Evolutionary conservation across 2,113 vertebrate species (phyloP).

Genomic region (Datnioides undecimradiatus): DNA sequence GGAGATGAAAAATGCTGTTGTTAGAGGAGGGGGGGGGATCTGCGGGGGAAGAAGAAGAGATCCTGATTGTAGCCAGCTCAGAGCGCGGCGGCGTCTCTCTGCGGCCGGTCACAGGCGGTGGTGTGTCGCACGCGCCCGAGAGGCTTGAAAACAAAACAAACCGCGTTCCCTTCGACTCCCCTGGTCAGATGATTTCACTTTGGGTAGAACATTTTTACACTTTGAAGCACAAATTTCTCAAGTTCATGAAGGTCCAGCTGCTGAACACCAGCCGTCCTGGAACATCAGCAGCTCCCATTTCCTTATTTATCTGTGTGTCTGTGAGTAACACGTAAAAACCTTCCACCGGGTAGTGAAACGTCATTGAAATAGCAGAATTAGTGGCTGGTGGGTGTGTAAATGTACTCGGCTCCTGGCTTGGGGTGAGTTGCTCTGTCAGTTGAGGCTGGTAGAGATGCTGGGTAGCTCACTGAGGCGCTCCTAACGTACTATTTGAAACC

Average conservation of each 20-base stretch:
- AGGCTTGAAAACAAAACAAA: slow-evolving; percentile 5
- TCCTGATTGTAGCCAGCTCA: slow-evolving; percentile 27
- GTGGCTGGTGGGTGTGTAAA: neutral
- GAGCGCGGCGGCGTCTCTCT: too few species aligned
- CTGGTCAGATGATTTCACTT: slow-evolving; percentile 50
- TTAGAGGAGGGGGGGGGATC: slow-evolving; percentile 28
- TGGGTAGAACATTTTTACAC: slow-evolving; percentile 52
- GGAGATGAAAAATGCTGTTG: slow-evolving; percentile 43
- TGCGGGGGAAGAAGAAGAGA: slow-evolving; percentile 8
- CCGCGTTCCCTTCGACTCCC: slow-evolving; percentile 37
- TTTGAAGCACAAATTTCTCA: slow-evolving; percentile 36
- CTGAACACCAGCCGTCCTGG: neutral
- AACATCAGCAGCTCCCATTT: neutral
- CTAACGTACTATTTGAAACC: slow-evolving; percentile 49
- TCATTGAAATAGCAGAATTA: neutral
- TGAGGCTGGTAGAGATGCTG: slow-evolving; percentile 19
- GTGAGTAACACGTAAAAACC: slow-evolving; percentile 39
- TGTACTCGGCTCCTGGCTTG: neutral
- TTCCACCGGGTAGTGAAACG: slow-evolving; percentile 19
- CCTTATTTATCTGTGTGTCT: neutral
- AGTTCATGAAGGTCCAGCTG: neutral
- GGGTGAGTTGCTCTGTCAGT: neutral
- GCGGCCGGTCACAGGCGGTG: too few species aligned
- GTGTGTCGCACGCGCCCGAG: too few species aligned
- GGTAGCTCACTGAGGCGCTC: neutral